Evolutionary conservation across 1,140 invertebrate genomes (phyloP), one percentile per base, ranked within the genome.

Genomic region (Goniozus legneri): DNA sequence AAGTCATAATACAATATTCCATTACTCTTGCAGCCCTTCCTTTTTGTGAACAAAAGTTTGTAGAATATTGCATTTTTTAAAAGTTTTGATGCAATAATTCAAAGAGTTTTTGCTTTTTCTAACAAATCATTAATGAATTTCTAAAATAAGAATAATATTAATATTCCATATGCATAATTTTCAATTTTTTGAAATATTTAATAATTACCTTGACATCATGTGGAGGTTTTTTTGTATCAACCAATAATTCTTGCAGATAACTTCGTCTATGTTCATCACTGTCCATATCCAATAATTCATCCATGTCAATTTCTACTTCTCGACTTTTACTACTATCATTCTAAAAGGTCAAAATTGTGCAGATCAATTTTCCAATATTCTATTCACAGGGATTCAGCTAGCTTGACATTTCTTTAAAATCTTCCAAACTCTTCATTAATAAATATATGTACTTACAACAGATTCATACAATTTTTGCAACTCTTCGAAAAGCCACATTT

Each of bases 401-500:
- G n/a, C n/a, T n/a, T n/a, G n/a, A n/a, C 12, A 49, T 21, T 31
- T 27, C 19, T 12, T 19, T 20, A 38, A 43, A 34, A 19, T 8
- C 2, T 33, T 34, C 32, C 37, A 24, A 15, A 37, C 36, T 19
- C n/a, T n/a, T n/a, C n/a, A n/a, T n/a, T 44, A n/a, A n/a, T n/a
- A n/a, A n/a, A n/a, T n/a, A n/a, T n/a, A n/a, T 45, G 41, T 33
- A 80, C 83, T 83, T 68, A 91, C 88, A 71, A 84, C 80, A 50
- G 84, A 81, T 58, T 90, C 87, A 66, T 94, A 95, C 27, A 97
- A 80, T 65, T 89, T 88, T 71, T 94, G 90, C 47, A 97, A 80
- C 73, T 95, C 88, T 67, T 97, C 93, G 73, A 94, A 96, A 32
- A 97, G 83, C 94, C 94, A 97, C 89, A 97, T 95, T 77, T 97